Evolutionary conservation across 2,888 invertebrate genomes (phyloP), one percentile per base, ranked within the genome.

Genomic region (Fabriciana adippe): DNA sequence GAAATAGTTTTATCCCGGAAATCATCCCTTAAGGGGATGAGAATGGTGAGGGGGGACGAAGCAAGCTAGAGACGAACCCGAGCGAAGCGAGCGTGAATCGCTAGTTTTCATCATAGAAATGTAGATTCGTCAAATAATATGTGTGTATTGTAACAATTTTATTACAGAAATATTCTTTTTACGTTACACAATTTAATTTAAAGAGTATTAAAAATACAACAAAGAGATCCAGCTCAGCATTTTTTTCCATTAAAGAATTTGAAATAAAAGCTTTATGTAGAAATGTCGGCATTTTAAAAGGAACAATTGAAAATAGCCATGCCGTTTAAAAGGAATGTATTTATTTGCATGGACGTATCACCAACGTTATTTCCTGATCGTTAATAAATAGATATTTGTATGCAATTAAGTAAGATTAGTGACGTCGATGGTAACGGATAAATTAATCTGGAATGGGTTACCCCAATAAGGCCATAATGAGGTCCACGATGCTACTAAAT

Each of bases 381-480:
- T 50, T 61, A 18, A 35, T 41, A 41, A 53, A 61, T 61, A 18
- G 61, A 70, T 67, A 67, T 60, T 59, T 65, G 55, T 67, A 63
- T 50, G 50, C 51, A 66, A 71, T 68, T 71, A 68, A 66, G 60
- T 35, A 56, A 68, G 66, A 63, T 66, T 63, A 66, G 56, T 61
- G 66, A 56, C 60, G 45, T 18, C 62, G 62, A 47, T 56, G 53
- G 35, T 61, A 71, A 67, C 53, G 55, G 61, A 45, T 56, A 50
- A 50, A 63, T 66, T 66, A 66, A 61, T 66, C 56, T 61, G 41
- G 60, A 57, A 64, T 68, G 53, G 51, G 35, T 64, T 50, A 61
- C 61, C 70, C 72, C 55, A 74, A 73, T 73, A 71, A 69, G 73
- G 69, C 59, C 70, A 74, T 75, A 74, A 74, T 74, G 68, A 74